These are phyloP conservation scores for Hemicordylus capensis DNA, from an alignment of 2,113 vertebrate species.

Conservation along the genomic window DNA sequence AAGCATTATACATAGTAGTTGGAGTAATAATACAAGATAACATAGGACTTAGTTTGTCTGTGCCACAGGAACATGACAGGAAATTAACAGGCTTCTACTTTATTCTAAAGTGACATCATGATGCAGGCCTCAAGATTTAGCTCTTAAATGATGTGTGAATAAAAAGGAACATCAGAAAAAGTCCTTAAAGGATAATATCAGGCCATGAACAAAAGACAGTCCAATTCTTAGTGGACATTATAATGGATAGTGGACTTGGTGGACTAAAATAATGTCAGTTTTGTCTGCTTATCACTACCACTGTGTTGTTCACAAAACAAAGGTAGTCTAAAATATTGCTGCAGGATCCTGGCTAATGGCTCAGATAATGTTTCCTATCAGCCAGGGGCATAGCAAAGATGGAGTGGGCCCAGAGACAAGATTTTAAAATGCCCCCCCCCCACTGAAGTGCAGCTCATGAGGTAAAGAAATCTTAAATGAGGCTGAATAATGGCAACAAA, in stretches of 20 bases:
- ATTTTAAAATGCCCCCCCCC: too few species aligned
- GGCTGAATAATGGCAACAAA: too few species aligned
- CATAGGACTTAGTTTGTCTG: background rate
- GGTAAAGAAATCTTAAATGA: too few species aligned
- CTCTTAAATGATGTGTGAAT: background rate
- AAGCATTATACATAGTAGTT: background rate
- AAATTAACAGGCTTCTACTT: background rate
- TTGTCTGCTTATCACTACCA: background rate
- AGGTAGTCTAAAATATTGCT: slow-evolving; percentile 49
- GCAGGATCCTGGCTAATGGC: slow-evolving; percentile 20
- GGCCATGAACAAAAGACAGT: too few species aligned
- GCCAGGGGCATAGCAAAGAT: too few species aligned
- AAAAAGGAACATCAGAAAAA: too few species aligned
- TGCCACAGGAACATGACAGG: background rate
- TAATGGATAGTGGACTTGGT: background rate
- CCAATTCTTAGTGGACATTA: background rate
- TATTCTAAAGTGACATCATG: background rate
- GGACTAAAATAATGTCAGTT: background rate
- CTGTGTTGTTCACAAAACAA: slow-evolving; percentile 31
- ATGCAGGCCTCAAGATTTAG: background rate
- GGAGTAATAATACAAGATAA: background rate
- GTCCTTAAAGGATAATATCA: background rate
- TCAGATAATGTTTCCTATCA: background rate
- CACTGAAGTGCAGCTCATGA: too few species aligned
- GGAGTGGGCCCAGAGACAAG: too few species aligned